Percentiles rank a stretch among this genome's conserved stretches.
phyloP scores from a whole-genome alignment of 2,797 vertebrate genomes.

The Moxostoma hubbsi region DNA sequence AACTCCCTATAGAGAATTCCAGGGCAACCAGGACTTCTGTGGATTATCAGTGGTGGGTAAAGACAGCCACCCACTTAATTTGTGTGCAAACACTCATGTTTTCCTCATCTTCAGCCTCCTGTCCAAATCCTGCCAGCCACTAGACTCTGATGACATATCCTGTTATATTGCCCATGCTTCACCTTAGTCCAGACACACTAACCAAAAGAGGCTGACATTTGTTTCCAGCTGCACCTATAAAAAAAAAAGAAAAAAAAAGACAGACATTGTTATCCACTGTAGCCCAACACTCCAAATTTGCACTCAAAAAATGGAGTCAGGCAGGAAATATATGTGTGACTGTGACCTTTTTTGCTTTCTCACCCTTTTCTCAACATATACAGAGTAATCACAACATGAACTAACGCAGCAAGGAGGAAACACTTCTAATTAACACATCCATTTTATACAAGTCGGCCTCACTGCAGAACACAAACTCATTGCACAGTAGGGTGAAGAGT shows the following conservation, averaged over 20 bases:
- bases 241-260: conserved; percentile 31
- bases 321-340: background rate
- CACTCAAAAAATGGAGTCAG: background rate
- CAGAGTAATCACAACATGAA: background rate
- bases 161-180: conserved; percentile 59
- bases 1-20: conserved; percentile 59
- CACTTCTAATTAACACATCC: background rate
- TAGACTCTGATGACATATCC: conserved; percentile 59
- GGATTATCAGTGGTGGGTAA: conserved; percentile 71
- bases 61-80: conserved; percentile 73
- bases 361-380: background rate
- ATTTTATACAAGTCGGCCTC: background rate
- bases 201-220: conserved; percentile 43
- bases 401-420: background rate
- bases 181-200: conserved; percentile 50
- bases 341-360: conserved; percentile 1
- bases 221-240: conserved; percentile 44
- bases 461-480: background rate
- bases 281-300: background rate
- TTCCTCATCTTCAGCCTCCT: conserved; percentile 75
- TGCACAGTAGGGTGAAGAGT: background rate
- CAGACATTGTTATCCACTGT: conserved; percentile 21
- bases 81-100: conserved; percentile 73
- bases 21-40: conserved; percentile 65
- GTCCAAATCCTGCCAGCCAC: conserved; percentile 73